Conservation (phyloP, 2,797 vertebrate genomes). For the Pseudochirops cupreus region DNA sequence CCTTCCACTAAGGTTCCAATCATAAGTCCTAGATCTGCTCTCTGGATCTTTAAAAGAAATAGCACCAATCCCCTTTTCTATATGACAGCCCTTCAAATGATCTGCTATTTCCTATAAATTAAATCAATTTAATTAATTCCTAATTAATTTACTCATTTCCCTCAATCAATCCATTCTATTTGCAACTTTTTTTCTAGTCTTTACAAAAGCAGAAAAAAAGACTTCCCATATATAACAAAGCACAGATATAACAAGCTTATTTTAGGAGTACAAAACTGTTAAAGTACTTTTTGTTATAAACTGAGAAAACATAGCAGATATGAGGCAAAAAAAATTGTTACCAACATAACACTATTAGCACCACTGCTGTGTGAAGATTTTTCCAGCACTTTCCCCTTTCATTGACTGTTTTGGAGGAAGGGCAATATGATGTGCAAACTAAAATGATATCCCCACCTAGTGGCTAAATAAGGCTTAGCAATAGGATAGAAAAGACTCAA, state of each 20-base stretch:
- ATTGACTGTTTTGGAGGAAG: neutral
- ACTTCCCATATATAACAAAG: neutral
- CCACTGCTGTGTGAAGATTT: neutral
- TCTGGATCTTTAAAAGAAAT: neutral
- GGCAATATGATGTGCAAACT: neutral
- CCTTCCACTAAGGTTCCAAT: neutral
- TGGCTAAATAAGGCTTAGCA: neutral
- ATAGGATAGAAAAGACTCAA: neutral
- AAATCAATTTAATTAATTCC: neutral
- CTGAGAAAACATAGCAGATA: constrained; percentile 17
- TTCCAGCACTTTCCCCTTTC: neutral
- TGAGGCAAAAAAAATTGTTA: constrained; percentile 1
- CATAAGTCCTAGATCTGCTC: neutral
- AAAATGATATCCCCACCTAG: neutral
- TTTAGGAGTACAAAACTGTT: neutral
- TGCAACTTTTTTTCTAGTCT: neutral
- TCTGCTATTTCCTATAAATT: neutral
- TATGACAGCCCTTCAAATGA: neutral
- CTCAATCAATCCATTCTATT: constrained; percentile 29
- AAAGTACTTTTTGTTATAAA: constrained; percentile 39
- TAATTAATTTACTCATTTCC: constrained; percentile 5
- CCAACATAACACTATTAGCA: constrained; percentile 12
- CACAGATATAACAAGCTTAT: neutral
- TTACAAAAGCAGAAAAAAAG: neutral
- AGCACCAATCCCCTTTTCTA: neutral